Evolutionary conservation across 2,888 invertebrate species (phyloP).

Genomic region (Neuroscelio doddi): DNA sequence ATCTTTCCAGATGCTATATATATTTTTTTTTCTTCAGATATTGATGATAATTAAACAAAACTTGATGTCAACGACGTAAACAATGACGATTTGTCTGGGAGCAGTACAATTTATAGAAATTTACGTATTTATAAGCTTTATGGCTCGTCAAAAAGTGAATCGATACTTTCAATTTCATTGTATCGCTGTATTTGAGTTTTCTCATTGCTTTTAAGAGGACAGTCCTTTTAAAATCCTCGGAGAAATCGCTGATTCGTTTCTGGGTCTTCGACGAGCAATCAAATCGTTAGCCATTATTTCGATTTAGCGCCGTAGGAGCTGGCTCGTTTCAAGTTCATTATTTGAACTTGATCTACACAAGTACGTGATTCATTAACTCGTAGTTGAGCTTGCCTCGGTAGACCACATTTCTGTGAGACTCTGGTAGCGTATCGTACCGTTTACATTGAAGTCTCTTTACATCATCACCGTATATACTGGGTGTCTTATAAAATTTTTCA

Average conservation of each 20-base stretch:
- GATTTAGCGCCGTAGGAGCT: slow-evolving; percentile 26
- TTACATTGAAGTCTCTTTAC: slow-evolving; percentile 35
- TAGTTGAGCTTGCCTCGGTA: slow-evolving; percentile 16
- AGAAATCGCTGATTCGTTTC: slow-evolving; percentile 15
- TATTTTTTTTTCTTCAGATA: no score
- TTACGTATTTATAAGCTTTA: no score
- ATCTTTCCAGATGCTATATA: no score
- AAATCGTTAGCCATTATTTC: slow-evolving; percentile 24
- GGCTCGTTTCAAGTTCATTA: slow-evolving; percentile 38
- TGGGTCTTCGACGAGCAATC: slow-evolving; percentile 22
- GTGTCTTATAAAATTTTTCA: slow-evolving; percentile 18
- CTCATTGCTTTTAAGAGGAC: no score
- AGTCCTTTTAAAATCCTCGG: no score
- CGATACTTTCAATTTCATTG: no score
- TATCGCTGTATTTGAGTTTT: no score
- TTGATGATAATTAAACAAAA: no score
- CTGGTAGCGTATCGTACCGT: slow-evolving; percentile 24
- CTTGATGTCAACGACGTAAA: no score
- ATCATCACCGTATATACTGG: slow-evolving; percentile 37
- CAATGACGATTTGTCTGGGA: no score
- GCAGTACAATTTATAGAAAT: no score
- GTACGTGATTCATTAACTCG: slow-evolving; percentile 40
- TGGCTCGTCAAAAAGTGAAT: no score
- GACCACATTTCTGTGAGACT: slow-evolving; percentile 25
- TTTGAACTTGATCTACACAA: slow-evolving; percentile 35